Conservation (phyloP, 2,113 vertebrate genomes). For the Fukomys damarensis region DNA sequence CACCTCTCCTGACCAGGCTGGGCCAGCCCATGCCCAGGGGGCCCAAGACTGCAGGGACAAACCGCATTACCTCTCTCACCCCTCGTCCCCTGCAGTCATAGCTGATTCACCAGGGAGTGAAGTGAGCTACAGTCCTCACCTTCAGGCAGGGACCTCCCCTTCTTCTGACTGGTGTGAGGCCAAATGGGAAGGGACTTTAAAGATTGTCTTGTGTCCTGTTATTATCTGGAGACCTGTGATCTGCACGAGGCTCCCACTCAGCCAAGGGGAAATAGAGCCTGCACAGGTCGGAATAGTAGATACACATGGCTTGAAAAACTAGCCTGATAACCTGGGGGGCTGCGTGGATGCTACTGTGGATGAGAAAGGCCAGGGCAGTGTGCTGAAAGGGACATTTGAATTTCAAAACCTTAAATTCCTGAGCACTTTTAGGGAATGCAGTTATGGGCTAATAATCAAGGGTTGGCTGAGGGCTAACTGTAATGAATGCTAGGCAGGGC, state of each 20-base stretch:
- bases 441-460: neutral
- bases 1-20: neutral
- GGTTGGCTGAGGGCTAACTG: neutral
- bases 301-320: fast-evolving
- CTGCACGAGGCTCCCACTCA: neutral
- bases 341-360: fast-evolving
- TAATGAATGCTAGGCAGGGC: neutral
- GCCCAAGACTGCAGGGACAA: neutral
- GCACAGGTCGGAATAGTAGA: fast-evolving
- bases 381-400: neutral
- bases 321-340: neutral
- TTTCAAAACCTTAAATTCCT: neutral
- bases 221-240: neutral
- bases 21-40: neutral
- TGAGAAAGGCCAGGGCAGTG: neutral
- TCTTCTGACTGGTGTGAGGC: neutral
- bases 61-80: neutral
- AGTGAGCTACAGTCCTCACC: neutral
- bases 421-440: neutral
- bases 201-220: neutral
- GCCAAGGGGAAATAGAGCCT: neutral
- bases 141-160: neutral
- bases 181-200: neutral
- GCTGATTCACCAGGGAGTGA: neutral
- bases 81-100: neutral